A percentile compares a stretch with the other conserved stretches of the same genome.
These are phyloP conservation scores for Lepetodrilus schrolli DNA, from an alignment of 2,888 invertebrate species.

Conservation along the genomic window DNA sequence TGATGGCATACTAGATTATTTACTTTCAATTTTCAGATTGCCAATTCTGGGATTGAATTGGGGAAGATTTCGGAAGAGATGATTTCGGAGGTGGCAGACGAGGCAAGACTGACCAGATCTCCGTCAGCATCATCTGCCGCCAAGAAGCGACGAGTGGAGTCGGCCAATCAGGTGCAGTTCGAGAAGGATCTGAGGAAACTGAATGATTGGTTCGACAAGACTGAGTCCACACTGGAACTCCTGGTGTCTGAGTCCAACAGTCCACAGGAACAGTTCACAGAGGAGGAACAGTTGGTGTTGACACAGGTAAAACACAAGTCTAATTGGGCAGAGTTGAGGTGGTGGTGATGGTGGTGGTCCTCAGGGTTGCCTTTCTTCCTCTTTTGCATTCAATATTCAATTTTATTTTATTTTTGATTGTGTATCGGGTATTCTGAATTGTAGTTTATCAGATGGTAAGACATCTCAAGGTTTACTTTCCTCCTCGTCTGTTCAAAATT, in stretches of 20 bases:
- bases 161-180: constrained; percentile 61
- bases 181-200: constrained; percentile 65
- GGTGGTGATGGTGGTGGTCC: too few species aligned
- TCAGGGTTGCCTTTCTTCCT: too few species aligned
- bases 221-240: constrained; percentile 70
- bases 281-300: constrained; percentile 77
- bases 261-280: constrained; percentile 78
- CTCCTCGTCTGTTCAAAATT: too few species aligned
- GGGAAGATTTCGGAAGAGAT: constrained; percentile 54
- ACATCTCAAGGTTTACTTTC: too few species aligned
- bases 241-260: constrained; percentile 69
- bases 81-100: constrained; percentile 48
- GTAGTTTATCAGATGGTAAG: too few species aligned
- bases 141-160: constrained; percentile 58
- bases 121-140: constrained; percentile 43
- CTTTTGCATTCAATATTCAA: too few species aligned
- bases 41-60: constrained; percentile 71
- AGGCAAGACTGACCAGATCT: constrained; percentile 40
- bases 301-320: constrained; percentile 60
- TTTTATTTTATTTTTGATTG: too few species aligned
- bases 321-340: too few species aligned
- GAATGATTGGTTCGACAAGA: constrained; percentile 72
- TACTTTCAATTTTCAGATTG: too few species aligned
- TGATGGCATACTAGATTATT: too few species aligned
- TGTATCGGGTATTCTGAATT: too few species aligned